Base-by-base conservation (phyloP, 2,888 invertebrate genomes). In the Ametastegia equiseti region DNA sequence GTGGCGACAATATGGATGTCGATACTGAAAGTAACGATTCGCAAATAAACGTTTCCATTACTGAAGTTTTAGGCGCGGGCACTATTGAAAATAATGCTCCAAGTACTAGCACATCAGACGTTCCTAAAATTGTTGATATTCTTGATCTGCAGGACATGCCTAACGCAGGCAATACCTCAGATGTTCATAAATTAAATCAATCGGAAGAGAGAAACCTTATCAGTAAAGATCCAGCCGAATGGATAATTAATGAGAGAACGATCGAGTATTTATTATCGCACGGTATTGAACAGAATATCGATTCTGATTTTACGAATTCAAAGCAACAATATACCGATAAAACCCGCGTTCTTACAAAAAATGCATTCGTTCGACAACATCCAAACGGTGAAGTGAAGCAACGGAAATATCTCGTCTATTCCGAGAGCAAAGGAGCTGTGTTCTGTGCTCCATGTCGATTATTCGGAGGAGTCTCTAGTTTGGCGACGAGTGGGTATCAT, bases 361-460 rank as follows among this genome's bases (percentile, higher is more conserved):
- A 71, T 45, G 47, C 13, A 4, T 71, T 71, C 15, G 27, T 71
- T 0, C 3, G 71, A n/a, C 47, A 47, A 6, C 71, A 71, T 71
- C 71, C 47, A 47, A 80, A 80, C 69, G 73, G 80, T 50, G 80
- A 80, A 71, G 71, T 27, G 33, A 69, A 50, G 27, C 67, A 13
- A 19, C 50, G 47, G 36, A 71, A 67, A 71, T 80, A 71, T 69
- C 57, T 80, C 36, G 71, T 80, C 13, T 80, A 80, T 80, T 73
- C 71, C 19, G 80, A 80, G 42, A 67, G 47, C 69, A 9, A 69
- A 71, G 54, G 71, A 23, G 27, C 54, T 11, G 36, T 71, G 54
- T 80, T 80, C 33, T 80, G 71, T 69, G 80, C 69, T 54, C 69
- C 80, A 36, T 80, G 57, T 80, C 67, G 71, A 47, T 54, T 80